Evolutionary conservation across 2,113 vertebrate genomes (phyloP), one percentile per base, ranked within the genome.

Genomic region (Pedetes capensis): DNA sequence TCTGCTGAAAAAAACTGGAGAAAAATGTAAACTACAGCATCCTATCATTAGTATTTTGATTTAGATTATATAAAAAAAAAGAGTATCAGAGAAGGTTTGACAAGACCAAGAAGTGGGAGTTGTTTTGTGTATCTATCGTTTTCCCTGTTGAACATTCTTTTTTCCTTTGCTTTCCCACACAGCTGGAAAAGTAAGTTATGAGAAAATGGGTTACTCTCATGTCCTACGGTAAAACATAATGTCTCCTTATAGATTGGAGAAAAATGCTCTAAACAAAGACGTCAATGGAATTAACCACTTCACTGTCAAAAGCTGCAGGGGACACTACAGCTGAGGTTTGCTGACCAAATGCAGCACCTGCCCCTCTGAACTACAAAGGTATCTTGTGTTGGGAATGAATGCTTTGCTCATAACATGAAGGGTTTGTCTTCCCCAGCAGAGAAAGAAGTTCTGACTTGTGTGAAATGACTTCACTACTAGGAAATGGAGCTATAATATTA

Each of bases 251-350:
- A 97, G 82, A 92, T 94, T 96, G 90, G 89, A 89, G 75, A 83
- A 95, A 97, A 98, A 89, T 89, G 96, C 47, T 95, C 74, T 87
- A 96, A 97, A 97, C 87, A 97, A 94, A 96, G 68, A 96, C 61
- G 66, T 94, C 39, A 81, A 95, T 93, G 96, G 78, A 93, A 98
- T 97, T 96, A 97, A 98, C 96, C 95, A 97, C 97, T 97, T 97
- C 96, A 95, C 93, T 97, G 97, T 98, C 97, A 92, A 95, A 96
- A 97, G 93, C 81, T 87, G 72, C 95, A 88, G 61, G 23, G 90
- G 87, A 96, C 74, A 20, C 81, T 95, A 72, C 57, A 92, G 64
- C 94, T 79, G 83, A 90, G 53, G 51, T 71, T 20, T 51, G 76
- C 83, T 86, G 78, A 85, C 92, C 94, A 97, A 96, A 89, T 88